Evolutionary conservation across 2,113 vertebrate genomes (phyloP).

Genomic region (Willisornis vidua): DNA sequence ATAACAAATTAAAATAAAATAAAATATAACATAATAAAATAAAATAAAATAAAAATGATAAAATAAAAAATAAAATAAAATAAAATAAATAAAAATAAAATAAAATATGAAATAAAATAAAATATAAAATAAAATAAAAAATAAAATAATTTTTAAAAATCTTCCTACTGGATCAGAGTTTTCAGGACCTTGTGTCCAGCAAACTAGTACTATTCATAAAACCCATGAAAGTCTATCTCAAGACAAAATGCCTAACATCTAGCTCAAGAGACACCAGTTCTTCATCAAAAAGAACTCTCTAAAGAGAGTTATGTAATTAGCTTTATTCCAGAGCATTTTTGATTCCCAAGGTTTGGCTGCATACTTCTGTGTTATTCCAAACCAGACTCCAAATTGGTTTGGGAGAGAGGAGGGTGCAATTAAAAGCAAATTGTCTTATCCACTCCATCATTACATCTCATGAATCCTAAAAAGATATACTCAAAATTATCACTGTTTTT

Average conservation of each 20-base stretch:
- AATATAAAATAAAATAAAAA: fast-evolving
- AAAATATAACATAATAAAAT: too few species aligned
- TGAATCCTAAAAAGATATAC: neutral
- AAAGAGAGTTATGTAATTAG: neutral
- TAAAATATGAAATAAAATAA: fast-evolving
- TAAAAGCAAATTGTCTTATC: neutral
- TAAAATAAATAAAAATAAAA: fast-evolving
- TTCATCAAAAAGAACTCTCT: neutral
- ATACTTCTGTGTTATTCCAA: neutral
- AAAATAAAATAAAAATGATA: fast-evolving
- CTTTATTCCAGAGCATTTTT: neutral
- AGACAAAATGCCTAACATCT: neutral
- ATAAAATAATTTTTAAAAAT: fast-evolving
- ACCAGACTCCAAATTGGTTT: neutral
- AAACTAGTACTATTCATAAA: neutral
- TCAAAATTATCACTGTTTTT: neutral
- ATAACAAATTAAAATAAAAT: too few species aligned
- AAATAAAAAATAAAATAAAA: too few species aligned
- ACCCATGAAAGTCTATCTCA: neutral
- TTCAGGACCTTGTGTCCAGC: neutral
- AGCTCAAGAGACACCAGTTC: neutral
- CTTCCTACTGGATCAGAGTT: neutral
- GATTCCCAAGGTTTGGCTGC: neutral
- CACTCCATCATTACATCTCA: fast-evolving
- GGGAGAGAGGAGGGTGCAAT: neutral